These are phyloP conservation scores for Picus viridis DNA, from an alignment of 2,797 vertebrate species.

Conservation along the genomic window DNA sequence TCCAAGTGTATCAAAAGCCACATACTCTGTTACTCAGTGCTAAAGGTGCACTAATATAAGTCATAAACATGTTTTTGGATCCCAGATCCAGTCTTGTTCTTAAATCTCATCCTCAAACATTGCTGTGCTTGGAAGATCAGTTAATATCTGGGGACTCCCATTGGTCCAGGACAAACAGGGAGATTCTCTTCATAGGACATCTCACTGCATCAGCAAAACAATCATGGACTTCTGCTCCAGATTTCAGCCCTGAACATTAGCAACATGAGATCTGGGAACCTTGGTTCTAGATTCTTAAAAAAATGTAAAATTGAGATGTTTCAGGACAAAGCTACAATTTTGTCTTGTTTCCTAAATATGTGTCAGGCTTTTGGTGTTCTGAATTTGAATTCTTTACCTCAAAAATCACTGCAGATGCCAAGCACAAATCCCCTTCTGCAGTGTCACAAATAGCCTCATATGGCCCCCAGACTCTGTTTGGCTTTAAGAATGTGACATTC, in stretches of 20 bases:
- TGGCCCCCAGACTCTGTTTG: not conserved
- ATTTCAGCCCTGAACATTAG: not conserved
- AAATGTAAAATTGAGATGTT: not conserved
- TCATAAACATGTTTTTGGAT: not conserved
- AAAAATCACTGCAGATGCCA: not conserved
- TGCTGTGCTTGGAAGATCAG: not conserved
- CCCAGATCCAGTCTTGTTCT: not conserved
- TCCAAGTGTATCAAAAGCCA: not conserved
- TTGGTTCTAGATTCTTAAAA: not conserved
- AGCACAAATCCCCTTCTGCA: not conserved
- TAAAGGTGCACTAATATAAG: not conserved
- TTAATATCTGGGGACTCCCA: not conserved
- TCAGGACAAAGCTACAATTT: not conserved
- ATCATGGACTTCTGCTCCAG: not conserved
- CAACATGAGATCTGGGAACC: not conserved
- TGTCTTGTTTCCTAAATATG: not conserved
- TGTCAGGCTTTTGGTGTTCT: not conserved
- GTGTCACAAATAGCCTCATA: not conserved
- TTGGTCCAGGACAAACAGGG: not conserved
- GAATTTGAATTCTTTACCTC: not conserved
- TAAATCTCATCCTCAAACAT: not conserved
- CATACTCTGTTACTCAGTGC: not conserved
- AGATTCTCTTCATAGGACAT: fast-evolving
- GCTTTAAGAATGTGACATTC: not conserved
- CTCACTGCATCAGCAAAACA: not conserved